Conservation (phyloP, 2,113 vertebrate genomes). For the Catharus fuscescens region DNA sequence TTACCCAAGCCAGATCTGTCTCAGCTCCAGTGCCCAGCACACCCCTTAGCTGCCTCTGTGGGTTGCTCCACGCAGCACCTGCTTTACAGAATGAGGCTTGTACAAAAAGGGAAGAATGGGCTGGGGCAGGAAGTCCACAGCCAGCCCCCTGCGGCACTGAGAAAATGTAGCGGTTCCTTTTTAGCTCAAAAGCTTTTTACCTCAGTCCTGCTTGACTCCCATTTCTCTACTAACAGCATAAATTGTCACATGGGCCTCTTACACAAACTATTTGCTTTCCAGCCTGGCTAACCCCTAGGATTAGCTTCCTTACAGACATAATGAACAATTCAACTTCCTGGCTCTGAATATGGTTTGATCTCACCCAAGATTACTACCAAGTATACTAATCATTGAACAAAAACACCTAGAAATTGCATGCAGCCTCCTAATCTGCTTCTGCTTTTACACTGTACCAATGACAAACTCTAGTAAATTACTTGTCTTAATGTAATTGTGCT, state of each 20-base stretch:
- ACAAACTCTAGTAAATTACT: not conserved
- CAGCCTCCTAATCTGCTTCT: not conserved
- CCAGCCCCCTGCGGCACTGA: not conserved
- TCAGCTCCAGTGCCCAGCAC: not conserved
- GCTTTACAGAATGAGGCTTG: not conserved
- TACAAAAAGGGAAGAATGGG: not conserved
- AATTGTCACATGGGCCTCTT: not conserved
- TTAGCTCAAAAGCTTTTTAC: not conserved
- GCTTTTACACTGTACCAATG: not conserved
- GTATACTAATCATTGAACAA: not conserved
- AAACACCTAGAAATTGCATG: not conserved
- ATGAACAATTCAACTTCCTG: not conserved
- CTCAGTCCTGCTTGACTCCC: not conserved
- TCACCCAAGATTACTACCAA: not conserved
- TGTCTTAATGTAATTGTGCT: not conserved
- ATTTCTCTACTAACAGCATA: not conserved
- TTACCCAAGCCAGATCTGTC: not conserved
- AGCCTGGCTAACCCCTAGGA: not conserved
- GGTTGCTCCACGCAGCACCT: rapidly evolving
- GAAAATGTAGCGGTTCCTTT: not conserved
- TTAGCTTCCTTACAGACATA: not conserved
- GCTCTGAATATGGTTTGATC: not conserved
- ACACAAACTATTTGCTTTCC: not conserved
- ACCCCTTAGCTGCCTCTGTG: rapidly evolving
- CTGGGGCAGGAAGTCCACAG: not conserved